A percentile compares a stretch with the other conserved stretches of the same genome.
Conservation (phyloP, 2,797 vertebrate species). For the Liasis olivaceus region DNA sequence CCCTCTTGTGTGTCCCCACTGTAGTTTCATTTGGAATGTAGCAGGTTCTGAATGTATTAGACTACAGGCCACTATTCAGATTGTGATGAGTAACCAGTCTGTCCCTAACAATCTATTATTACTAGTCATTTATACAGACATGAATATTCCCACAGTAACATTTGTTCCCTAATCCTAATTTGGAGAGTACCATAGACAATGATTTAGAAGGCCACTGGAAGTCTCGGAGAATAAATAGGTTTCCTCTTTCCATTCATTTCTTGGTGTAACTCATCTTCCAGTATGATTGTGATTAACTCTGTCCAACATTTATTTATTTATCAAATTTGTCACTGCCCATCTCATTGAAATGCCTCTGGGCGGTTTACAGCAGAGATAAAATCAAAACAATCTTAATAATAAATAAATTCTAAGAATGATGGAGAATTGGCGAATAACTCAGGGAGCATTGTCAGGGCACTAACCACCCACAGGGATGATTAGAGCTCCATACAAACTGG, state of each 20-base stretch:
- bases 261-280: neutral
- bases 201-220: neutral
- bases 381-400: no score
- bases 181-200: neutral
- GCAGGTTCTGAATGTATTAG: neutral
- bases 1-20: neutral
- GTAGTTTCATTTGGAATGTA: neutral
- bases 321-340: no score
- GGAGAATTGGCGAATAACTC: no score
- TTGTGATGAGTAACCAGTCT: neutral
- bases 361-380: no score
- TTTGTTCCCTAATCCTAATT: neutral
- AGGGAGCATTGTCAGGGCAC: no score
- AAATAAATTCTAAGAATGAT: no score
- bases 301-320: no score
- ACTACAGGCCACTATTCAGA: neutral
- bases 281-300: neutral
- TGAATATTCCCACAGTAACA: neutral
- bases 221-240: neutral
- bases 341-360: no score
- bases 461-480: no score
- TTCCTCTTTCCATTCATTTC: neutral
- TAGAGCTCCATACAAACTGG: no score
- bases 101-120: neutral
- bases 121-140: neutral